Percentiles rank a stretch among this genome's conserved stretches.
Evolutionary conservation across 2,797 vertebrate genomes (phyloP).

Genomic region (Microctenopoma stevenorrisi): DNA sequence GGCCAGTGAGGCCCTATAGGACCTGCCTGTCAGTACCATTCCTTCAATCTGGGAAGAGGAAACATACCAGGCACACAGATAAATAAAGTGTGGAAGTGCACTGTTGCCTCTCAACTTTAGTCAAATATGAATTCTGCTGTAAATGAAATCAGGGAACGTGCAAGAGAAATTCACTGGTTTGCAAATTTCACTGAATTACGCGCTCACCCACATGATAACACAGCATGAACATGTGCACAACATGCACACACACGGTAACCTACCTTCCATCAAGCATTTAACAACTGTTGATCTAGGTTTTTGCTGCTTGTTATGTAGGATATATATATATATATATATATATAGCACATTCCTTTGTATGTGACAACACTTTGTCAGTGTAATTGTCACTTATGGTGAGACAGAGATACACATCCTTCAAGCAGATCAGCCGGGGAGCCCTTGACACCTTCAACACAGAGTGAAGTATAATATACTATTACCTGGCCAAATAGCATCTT

Average conservation of each 20-base stretch:
- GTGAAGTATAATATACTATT: conserved; percentile 44
- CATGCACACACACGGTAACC: neutral
- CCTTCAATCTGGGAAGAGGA: conserved; percentile 40
- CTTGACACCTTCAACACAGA: conserved; percentile 46
- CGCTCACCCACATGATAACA: neutral
- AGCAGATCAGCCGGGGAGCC: conserved; percentile 34
- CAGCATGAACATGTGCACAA: neutral
- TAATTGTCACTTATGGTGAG: conserved; percentile 46
- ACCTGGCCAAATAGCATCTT: conserved; percentile 1
- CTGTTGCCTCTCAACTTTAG: conserved; percentile 23
- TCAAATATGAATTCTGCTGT: conserved; percentile 37
- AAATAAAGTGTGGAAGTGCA: conserved; percentile 37
- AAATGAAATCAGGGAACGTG: conserved; percentile 39
- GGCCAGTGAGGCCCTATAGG: conserved; percentile 32
- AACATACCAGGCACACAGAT: conserved; percentile 34
- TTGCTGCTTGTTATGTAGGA: conserved; percentile 34
- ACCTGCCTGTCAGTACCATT: conserved; percentile 50
- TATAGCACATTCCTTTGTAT: conserved; percentile 27
- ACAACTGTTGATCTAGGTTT: conserved; percentile 8
- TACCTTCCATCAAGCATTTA: neutral
- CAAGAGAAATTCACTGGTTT: conserved; percentile 37
- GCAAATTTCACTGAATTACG: conserved; percentile 39
- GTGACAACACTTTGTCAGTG: conserved; percentile 48
- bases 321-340: conserved; percentile 50
- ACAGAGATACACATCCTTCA: conserved; percentile 49